A percentile compares a stretch with the other conserved stretches of the same genome.
phyloP scores from a whole-genome alignment of 2,113 vertebrate species.

The Pterophyllum scalare region DNA sequence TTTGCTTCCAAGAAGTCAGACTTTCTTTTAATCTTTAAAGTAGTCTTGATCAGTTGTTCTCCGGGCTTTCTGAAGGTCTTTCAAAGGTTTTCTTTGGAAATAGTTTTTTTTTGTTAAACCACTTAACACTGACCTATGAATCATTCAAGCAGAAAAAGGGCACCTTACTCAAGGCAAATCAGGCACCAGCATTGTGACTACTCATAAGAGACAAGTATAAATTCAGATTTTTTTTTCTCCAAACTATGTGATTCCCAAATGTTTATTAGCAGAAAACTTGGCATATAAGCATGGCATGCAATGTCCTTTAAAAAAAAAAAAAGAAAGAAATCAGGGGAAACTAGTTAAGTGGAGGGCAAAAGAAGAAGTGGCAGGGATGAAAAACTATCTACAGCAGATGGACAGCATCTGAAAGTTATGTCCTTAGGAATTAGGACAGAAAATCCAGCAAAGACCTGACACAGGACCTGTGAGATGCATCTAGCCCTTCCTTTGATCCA shows the following conservation, averaged over 20 bases:
- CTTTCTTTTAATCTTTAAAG: background rate
- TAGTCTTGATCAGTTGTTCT: accelerated
- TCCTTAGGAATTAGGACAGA: background rate
- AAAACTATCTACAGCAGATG: background rate
- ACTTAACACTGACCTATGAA: background rate
- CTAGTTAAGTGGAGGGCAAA: background rate
- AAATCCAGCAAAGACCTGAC: background rate
- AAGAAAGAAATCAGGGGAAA: background rate
- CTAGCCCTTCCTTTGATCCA: background rate
- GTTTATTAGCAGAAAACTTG: background rate
- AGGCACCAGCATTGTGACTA: background rate
- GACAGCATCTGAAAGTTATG: background rate
- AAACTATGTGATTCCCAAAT: background rate
- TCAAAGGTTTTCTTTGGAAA: background rate
- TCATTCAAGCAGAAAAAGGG: background rate
- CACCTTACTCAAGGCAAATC: too few species aligned
- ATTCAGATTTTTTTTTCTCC: background rate
- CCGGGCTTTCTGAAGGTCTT: background rate
- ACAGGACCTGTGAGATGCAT: accelerated
- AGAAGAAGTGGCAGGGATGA: background rate
- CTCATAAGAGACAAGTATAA: background rate
- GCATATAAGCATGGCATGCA: background rate
- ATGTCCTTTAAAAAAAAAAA: background rate
- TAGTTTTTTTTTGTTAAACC: background rate
- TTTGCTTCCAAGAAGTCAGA: background rate